A percentile compares a stretch with the other conserved stretches of the same genome.
Conservation (phyloP, 2,113 vertebrate species). For the Lota lota region DNA sequence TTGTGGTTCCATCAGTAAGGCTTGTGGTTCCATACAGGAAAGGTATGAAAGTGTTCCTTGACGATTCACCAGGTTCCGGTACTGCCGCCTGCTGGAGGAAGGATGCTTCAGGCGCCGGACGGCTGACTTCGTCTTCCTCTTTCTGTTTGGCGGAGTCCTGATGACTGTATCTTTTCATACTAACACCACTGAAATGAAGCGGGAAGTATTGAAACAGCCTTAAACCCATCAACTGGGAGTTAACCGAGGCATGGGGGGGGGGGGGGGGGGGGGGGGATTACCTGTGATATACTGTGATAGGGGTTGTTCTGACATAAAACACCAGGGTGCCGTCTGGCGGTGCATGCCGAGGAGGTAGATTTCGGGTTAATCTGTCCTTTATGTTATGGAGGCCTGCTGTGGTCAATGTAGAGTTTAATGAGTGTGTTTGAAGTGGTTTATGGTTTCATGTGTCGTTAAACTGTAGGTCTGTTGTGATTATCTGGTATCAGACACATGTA, state of each 20-base stretch:
- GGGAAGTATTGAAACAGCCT: no score
- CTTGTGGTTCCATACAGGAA: no score
- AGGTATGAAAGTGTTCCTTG: slow-evolving; percentile 57
- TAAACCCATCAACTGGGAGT: no score
- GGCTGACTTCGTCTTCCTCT: slow-evolving; percentile 87
- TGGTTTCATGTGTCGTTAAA: slow-evolving; percentile 14
- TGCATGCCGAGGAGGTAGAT: slow-evolving; percentile 3
- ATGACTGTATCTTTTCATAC: slow-evolving; percentile 84
- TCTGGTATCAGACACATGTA: no score
- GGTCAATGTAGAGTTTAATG: slow-evolving; percentile 16
- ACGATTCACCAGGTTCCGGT: slow-evolving; percentile 76
- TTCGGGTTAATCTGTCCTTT: slow-evolving; percentile 31
- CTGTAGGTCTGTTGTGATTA: neutral
- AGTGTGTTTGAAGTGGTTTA: slow-evolving; percentile 13
- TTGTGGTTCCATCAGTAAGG: no score
- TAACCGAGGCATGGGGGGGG: no score
- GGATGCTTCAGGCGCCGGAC: slow-evolving; percentile 84
- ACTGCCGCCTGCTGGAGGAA: slow-evolving; percentile 88
- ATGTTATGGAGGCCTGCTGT: slow-evolving; percentile 16
- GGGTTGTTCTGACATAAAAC: no score
- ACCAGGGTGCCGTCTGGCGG: no score
- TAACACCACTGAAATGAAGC: no score
- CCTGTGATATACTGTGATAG: no score
- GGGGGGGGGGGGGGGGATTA: no score
- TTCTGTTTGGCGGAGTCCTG: slow-evolving; percentile 83